phyloP scores from a whole-genome alignment of 2,113 vertebrate genomes.

The Perca schrenkii region DNA sequence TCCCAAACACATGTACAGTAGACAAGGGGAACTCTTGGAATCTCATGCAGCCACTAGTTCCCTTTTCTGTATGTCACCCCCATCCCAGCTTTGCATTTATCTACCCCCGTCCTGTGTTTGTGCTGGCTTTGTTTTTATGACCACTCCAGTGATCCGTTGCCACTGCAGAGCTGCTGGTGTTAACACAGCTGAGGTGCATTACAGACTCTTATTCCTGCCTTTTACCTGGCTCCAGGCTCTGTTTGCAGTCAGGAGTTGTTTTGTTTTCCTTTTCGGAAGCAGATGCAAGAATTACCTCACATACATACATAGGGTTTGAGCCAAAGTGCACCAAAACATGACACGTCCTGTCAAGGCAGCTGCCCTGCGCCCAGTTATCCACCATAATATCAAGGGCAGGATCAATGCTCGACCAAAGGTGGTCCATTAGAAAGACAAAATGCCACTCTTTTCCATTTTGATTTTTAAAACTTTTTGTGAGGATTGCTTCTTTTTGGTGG shows the following conservation, averaged over 20 bases:
- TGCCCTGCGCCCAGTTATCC: not conserved
- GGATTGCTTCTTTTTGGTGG: not conserved
- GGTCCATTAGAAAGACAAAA: not conserved
- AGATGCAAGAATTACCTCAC: slow-evolving; percentile 15
- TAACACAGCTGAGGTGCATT: slow-evolving; percentile 86
- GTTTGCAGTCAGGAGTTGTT: slow-evolving; percentile 57
- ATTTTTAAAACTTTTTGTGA: not conserved
- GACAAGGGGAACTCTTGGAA: slow-evolving; percentile 21
- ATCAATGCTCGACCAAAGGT: not conserved
- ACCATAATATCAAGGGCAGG: not conserved
- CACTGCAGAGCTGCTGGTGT: slow-evolving; percentile 73
- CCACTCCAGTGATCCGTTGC: slow-evolving; percentile 79
- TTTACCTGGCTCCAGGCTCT: slow-evolving; percentile 75
- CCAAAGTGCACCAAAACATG: not conserved
- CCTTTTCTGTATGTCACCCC: slow-evolving; percentile 31
- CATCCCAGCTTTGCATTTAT: slow-evolving; percentile 27
- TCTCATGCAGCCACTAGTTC: not conserved
- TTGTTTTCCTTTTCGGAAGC: slow-evolving; percentile 43
- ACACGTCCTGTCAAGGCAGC: not conserved
- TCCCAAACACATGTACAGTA: slow-evolving; percentile 19
- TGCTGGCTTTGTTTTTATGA: slow-evolving; percentile 79
- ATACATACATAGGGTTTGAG: not conserved
- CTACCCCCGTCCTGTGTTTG: slow-evolving; percentile 58
- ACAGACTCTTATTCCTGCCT: slow-evolving; percentile 75
- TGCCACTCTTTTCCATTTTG: not conserved